Percentiles rank a stretch among this genome's conserved stretches.
Conservation (phyloP, 2,888 invertebrate species). For the Dasypogon diadema region DNA sequence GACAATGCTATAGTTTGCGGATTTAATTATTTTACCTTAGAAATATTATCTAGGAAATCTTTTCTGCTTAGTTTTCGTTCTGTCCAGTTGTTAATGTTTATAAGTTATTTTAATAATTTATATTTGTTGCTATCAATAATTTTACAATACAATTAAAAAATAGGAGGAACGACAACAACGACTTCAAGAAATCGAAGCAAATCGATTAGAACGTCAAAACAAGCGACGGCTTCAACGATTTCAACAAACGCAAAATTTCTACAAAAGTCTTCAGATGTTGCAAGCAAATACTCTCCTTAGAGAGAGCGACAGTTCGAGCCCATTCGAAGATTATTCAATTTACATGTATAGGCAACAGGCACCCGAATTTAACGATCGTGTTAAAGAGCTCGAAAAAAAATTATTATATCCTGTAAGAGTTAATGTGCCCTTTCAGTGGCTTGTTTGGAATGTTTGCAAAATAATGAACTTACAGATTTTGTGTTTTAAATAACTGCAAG, state of each 20-base stretch:
- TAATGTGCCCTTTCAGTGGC: neutral
- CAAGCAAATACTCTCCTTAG: constrained; percentile 78
- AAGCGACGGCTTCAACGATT: constrained; percentile 78
- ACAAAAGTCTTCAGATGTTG: constrained; percentile 87
- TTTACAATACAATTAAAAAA: constrained; percentile 9
- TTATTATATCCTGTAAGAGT: constrained; percentile 73
- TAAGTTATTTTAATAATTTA: no score
- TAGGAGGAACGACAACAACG: constrained; percentile 82
- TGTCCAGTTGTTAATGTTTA: no score
- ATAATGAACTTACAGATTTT: constrained; percentile 13
- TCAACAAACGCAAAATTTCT: constrained; percentile 83
- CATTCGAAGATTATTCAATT: constrained; percentile 86
- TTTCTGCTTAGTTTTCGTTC: no score
- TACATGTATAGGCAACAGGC: constrained; percentile 67
- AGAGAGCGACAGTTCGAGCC: constrained; percentile 71
- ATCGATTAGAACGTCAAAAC: constrained; percentile 76
- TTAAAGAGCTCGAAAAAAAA: constrained; percentile 83
- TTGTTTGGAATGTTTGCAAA: constrained; percentile 22
- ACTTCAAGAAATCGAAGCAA: constrained; percentile 79
- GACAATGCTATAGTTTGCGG: no score
- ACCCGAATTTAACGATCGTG: constrained; percentile 72
- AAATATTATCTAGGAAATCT: no score
- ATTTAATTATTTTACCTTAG: no score
- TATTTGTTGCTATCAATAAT: no score
- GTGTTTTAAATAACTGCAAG: neutral